Conservation (phyloP, 2,888 invertebrate species). For the Neelides folsomi region DNA sequence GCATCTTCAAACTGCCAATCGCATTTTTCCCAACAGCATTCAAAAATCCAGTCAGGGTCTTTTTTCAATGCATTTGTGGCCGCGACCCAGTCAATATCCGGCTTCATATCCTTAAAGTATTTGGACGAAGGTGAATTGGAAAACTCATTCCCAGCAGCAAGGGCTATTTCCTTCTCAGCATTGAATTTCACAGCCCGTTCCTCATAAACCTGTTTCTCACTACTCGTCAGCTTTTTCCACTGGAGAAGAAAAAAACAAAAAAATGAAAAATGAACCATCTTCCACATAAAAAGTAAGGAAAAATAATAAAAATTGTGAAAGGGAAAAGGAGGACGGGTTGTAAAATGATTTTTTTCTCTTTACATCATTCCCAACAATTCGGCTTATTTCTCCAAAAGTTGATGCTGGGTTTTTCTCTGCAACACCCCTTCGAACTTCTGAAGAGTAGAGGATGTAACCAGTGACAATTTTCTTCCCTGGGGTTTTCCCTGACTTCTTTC, state of each 20-base stretch:
- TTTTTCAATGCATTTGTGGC: slow-evolving; percentile 24
- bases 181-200: slow-evolving; percentile 79
- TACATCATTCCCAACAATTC: slow-evolving; percentile 58
- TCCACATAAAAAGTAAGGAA: neutral
- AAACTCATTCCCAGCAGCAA: neutral
- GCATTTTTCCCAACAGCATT: slow-evolving; percentile 83
- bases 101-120: slow-evolving; percentile 3
- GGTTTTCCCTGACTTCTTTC: slow-evolving; percentile 39
- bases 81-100: slow-evolving; percentile 18
- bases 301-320: no score
- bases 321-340: no score
- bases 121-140: neutral
- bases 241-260: slow-evolving; percentile 40
- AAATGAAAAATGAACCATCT: neutral
- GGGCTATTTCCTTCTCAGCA: slow-evolving; percentile 51
- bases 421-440: slow-evolving; percentile 84
- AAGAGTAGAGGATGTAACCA: slow-evolving; percentile 95
- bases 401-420: slow-evolving; percentile 87
- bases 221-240: slow-evolving; percentile 82
- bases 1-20: slow-evolving; percentile 87
- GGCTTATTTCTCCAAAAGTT: slow-evolving; percentile 73
- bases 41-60: slow-evolving; percentile 48
- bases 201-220: slow-evolving; percentile 87
- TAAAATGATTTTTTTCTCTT: slow-evolving; percentile 16
- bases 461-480: slow-evolving; percentile 72